Base-by-base conservation (phyloP, 2,113 vertebrate genomes). In the Nesogale talazaci region DNA sequence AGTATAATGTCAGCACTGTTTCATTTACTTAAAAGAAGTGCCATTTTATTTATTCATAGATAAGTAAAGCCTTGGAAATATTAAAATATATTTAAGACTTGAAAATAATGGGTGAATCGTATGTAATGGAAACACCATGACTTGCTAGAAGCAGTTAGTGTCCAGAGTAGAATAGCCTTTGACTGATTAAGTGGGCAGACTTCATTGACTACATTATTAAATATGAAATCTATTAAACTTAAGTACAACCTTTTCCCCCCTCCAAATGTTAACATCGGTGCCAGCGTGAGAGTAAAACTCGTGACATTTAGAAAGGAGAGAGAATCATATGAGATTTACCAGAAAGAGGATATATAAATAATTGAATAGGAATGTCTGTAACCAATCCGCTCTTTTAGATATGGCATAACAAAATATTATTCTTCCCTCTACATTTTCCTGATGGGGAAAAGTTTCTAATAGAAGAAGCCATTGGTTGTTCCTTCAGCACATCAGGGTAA, bases 241-340 rank as follows among this genome's bases (percentile, higher is more conserved):
- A 95, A 96, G 75, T 17, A 36, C 91, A 97, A 94, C 36, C 17
- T 79, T 78, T 78, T 61, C 11, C 94, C 29, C 93, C n/a, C n/a
- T 95, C 96, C 86, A 95, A 94, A 76, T 94, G 92, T 83, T 97
- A 96, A 94, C 87, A 94, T 95, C 38, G 16, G 10, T 96, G 22
- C 96, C 96, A 94, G 70, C 92, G 94, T 9, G 65, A 92, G 85
- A 79, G 87, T 93, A 94, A 95, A 97, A 97, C 92, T 87, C 69
- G 3, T 97, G 95, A 88, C 88, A 94, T 97, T 97, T 96, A 95
- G 76, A 95, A 86, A 95, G 77, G 94, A 92, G 36, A 94, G 59
- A 97, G 96, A 97, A 98, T 94, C 93, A 83, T 75, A 95, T 96
- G 90, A 96, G 93, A 95, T 79, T 97, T 97, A 96, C 75, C 94